Base-by-base conservation (phyloP, 2,113 vertebrate species). In the Pelodiscus sinensis region DNA sequence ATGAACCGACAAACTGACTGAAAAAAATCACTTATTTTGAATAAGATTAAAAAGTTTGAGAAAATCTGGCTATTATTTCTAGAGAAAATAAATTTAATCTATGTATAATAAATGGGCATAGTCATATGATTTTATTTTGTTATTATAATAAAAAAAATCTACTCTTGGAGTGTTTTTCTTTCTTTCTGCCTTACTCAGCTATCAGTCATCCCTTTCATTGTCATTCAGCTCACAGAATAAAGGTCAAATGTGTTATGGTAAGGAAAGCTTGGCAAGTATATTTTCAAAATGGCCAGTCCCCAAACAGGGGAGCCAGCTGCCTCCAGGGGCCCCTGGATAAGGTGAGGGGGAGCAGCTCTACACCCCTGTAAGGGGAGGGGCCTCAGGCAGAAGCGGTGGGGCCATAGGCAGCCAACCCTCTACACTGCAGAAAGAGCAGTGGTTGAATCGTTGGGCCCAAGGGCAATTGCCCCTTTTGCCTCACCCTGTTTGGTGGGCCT, bases 11-110 rank as follows among this genome's bases (percentile, higher is more conserved):
- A 94, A 96, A 87, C 71, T 78, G 27, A 78, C 85, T 83, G 71
- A 87, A 88, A 92, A 92, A 85, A 89, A 89, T 80, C 44, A 44
- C 44, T 92, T 94, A 75, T 89, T 96, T 81, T 96, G 73, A 92
- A 84, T 82, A 90, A 92, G 2, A 35, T 84, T 27, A 7, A 93
- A 25, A 9, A 44, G 31, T 90, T 86, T 71, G 2, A 81, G 22
- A n/a, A 91, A 95, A 84, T 90, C 54, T 81, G 92, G 35, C 12
- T 68, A 81, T 50, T 22, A 44, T 90, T 94, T 93, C 8, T 85
- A 65, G 65, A 89, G 90, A 71, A 52, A 81, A 90, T 3, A 44
- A 84, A 90, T 75, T 83, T 25, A 82, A 94, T 73, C 19, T 10
- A 25, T 38, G 14, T 44, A 25, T 57, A 58, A 14, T 24, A 44